Evolutionary conservation across 1,140 invertebrate genomes (phyloP), one percentile per base, ranked within the genome.

Genomic region (Drosophila subpulchrella): DNA sequence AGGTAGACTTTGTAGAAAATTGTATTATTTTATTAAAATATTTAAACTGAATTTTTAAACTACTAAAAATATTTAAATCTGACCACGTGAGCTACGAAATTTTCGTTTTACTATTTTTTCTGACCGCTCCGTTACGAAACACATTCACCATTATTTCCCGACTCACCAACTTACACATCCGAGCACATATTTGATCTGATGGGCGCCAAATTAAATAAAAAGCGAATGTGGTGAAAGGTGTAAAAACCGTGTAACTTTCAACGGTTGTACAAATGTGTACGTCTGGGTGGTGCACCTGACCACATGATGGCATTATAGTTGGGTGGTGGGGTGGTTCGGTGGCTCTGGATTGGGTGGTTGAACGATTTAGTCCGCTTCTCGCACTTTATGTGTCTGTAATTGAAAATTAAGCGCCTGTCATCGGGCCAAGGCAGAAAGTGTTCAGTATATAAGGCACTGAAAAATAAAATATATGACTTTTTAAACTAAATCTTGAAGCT

Each of bases 381-480:
- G 60, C 80, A 84, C 75, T 75, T 79, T 83, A 79, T 83, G 75
- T 71, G 80, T 71, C 70, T 70, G 80, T 83, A 83, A 83, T 83
- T 83, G 80, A 83, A 83, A 84, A 83, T 84, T 83, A 83, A 83
- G 80, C 80, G 75, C 63, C 70, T 83, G 81, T 84, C 80, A 80
- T 79, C 75, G 46, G 30, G 63, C 46, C 54, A 72, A 63, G 53
- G 63, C 44, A 20, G 39, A 13, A 74, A 32, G 51, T 42, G 42
- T 56, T 17, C 13, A 12, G 42, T n/a, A 42, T 41, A 32, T 0
- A 6, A 42, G 3, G 6, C 15, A 63, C 55, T 59, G 15, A 11
- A 36, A 55, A 27, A 27, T 6, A 47, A 48, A 30, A 7, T 4
- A 8, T 6, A 4, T n/a, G 4, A 30, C 13, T 24, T 47, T 11